Base-by-base conservation (phyloP, 2,888 invertebrate genomes). In the Busseola fusca region DNA sequence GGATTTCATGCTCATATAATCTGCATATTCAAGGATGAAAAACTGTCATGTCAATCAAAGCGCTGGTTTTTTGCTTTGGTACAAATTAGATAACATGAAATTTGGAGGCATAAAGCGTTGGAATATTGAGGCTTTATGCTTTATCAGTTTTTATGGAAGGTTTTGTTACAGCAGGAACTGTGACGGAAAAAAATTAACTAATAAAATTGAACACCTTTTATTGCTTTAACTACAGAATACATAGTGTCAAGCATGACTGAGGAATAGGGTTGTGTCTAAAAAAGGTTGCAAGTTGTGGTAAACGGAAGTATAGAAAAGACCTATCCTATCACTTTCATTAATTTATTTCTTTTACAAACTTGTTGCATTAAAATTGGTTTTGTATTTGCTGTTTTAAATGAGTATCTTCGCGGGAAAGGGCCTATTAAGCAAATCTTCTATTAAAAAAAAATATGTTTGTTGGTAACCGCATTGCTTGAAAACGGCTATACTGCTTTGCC, bases 1-100 rank as follows among this genome's bases (percentile, higher is more conserved):
- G 70, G 87, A 85, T 89, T 81, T 71, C 40, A 84, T 86, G 88
- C 85, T 77, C 71, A 82, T 78, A 77, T 72, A 78, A 86, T 86
- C 74, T 85, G 80, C 85, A 86, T 86, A 87, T 87, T 84, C 80
- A 58, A 16, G 42, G 69, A 56, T 65, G 30, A 76, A 73, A 78
- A 76, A 72, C 69, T 57, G 65, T 66, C 62, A 68, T 79, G 84
- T 84, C 84, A 79, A 79, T 83, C 79, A 84, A 84, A 64, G 14
- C 54, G 42, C 30, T 45, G 42, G 45, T 70, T 67, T 74, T 81
- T 75, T 69, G 50, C 50, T 65, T 52, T 64, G 50, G 30, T 48
- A 48, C 59, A 83, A 84, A 74, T 84, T 74, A 56, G 66, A 34
- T 74, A 34, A 58, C 74, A 71, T 21, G 40, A 69, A 58, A 70